Base-by-base conservation (phyloP, 64 coral and sea anemone species). In the Platygyra sinensis region DNA sequence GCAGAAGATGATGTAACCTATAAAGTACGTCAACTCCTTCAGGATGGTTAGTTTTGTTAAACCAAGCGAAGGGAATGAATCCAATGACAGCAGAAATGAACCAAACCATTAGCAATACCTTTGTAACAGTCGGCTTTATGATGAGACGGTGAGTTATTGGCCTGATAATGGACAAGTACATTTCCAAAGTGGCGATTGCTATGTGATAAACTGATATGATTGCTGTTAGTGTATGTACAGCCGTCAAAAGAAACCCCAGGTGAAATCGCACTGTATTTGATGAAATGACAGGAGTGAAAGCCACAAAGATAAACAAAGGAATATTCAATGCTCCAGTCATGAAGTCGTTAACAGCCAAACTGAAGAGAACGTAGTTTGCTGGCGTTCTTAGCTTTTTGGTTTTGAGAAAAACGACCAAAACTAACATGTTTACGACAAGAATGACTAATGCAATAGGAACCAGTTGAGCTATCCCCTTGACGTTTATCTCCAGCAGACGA, bases 1-100 rank as follows among this genome's bases (percentile, higher is more conserved):
- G 15, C 81, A 84, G 19, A 14, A 67, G 22, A 69, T 50, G 2
- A 49, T 2, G 62, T 84, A 69, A 24, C 10, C 22, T n/a, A 84
- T n/a, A 50, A 71, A 49, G 14, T 52, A 84, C 32, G n/a, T 71
- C 71, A 25, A 10, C 38, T 30, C 81, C 81, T 13, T 38, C 25
- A 17, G 81, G 61, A 38, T 49, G 20, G 5, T 3, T 3, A 13
- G 33, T 69, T 84, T 84, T 84, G 36, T 69, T 9, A 25, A 67
- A 51, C 81, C 81, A 84, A 27, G 60, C 3, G 24, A 84, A 84
- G 64, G 81, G 81, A 69, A 84, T 10, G n/a, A 84, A 84, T 32
- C 81, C 81, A 15, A 84, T 49, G 32, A 71, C 38, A 0, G 20
- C 36, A 8, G 62, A 36, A 10, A 71, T 5, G n/a, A 84, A 28